These are phyloP conservation scores for Maconellicoccus hirsutus DNA, from an alignment of 1,140 invertebrate genomes.

Conservation along the genomic window DNA sequence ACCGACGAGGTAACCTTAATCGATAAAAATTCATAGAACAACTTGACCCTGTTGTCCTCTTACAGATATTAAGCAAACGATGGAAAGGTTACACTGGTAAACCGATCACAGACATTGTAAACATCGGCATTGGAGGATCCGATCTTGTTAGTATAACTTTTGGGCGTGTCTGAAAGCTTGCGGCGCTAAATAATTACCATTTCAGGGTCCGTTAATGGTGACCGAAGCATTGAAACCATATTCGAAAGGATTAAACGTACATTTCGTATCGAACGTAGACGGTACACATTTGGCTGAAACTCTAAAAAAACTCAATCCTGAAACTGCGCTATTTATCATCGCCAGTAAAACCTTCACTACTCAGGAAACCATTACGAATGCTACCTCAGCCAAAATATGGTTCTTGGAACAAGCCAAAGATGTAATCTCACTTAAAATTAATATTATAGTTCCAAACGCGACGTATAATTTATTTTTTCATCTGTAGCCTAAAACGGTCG, in stretches of 20 bases:
- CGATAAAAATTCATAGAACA: slow-evolving; percentile 17
- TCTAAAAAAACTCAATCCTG: slow-evolving; percentile 78
- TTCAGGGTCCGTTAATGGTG: slow-evolving; percentile 91
- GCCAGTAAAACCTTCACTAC: slow-evolving; percentile 99
- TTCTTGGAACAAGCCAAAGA: slow-evolving; percentile 76
- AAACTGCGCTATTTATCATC: slow-evolving; percentile 94
- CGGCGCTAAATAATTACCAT: slow-evolving; percentile 27
- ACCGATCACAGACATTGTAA: slow-evolving; percentile 93
- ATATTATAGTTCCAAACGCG: slow-evolving; percentile 16
- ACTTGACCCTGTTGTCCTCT: slow-evolving; percentile 15
- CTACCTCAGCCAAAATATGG: slow-evolving; percentile 92
- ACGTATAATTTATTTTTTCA: no score
- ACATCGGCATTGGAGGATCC: slow-evolving; percentile 99
- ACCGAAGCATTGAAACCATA: slow-evolving; percentile 94
- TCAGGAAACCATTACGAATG: slow-evolving; percentile 99
- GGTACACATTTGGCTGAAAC: slow-evolving; percentile 95
- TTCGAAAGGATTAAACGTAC: slow-evolving; percentile 72
- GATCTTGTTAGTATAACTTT: slow-evolving; percentile 57
- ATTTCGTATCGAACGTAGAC: slow-evolving; percentile 99
- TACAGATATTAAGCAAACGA: slow-evolving; percentile 48
- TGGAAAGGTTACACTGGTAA: slow-evolving; percentile 91
- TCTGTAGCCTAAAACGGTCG: slow-evolving; percentile 63
- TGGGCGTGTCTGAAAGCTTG: neutral
- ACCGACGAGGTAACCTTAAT: slow-evolving; percentile 47
- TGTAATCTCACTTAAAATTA: slow-evolving; percentile 43